These are phyloP conservation scores for Acromyrmex echinatior DNA, from an alignment of 1,140 invertebrate genomes.

Conservation along the genomic window DNA sequence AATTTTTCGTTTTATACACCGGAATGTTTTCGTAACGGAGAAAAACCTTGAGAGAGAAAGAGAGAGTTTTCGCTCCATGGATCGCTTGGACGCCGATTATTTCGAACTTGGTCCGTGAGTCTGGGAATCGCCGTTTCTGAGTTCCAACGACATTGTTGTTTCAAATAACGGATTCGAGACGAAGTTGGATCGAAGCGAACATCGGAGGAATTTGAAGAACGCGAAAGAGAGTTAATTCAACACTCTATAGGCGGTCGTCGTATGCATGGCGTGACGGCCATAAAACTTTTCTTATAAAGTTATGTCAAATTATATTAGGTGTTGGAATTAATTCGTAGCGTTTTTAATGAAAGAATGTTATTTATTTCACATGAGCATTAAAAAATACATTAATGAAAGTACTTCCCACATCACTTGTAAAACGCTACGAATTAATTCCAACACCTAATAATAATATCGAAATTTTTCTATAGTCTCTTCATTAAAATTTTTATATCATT, in stretches of 20 bases:
- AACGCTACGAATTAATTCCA: too few relatives aligned
- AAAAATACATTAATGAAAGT: too few relatives aligned
- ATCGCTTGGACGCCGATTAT: conserved; percentile 20
- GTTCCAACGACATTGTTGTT: conserved; percentile 32
- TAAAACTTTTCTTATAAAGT: conserved; percentile 16
- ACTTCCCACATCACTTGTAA: too few relatives aligned
- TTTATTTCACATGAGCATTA: too few relatives aligned
- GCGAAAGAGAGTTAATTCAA: conserved; percentile 30
- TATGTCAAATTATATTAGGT: conserved; percentile 10
- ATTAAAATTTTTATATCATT: not conserved
- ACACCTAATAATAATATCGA: too few relatives aligned
- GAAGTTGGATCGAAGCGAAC: conserved; percentile 13
- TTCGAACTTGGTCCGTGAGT: not conserved
- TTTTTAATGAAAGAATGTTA: too few relatives aligned
- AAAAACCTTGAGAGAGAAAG: not conserved
- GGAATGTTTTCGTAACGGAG: not conserved
- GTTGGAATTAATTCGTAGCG: too few relatives aligned
- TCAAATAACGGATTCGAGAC: not conserved
- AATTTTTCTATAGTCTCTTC: not conserved
- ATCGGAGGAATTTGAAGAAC: conserved; percentile 30
- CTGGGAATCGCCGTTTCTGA: not conserved
- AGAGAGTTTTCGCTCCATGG: not conserved
- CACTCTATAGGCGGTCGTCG: not conserved
- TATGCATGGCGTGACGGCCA: not conserved
- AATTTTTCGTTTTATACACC: conserved; percentile 30